Percentiles rank a stretch among this genome's conserved stretches.
Evolutionary conservation across 37 sponge, comb jelly and placozoan species (phyloP).

Genomic region (Bolinopsis microptera): DNA sequence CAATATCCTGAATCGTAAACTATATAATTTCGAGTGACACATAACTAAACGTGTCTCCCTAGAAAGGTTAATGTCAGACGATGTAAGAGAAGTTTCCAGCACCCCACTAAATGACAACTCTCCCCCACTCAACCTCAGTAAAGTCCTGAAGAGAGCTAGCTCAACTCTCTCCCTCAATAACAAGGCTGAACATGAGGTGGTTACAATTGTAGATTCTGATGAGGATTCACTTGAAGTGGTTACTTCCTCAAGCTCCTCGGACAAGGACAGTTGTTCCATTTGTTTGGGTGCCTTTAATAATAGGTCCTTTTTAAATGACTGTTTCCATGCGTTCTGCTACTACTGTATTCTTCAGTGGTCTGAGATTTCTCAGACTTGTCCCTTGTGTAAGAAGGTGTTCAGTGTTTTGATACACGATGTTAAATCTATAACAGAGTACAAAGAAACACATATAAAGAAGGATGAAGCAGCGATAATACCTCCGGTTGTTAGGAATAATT

Average conservation of each 20-base stretch:
- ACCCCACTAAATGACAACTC: neutral
- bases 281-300: slow-evolving; percentile 23
- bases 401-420: slow-evolving; percentile 78
- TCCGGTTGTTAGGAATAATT: neutral
- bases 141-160: neutral
- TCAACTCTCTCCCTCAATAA: neutral
- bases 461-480: slow-evolving; percentile 12
- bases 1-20: too few species aligned
- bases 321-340: slow-evolving; percentile 80
- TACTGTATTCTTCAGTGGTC: slow-evolving; percentile 83
- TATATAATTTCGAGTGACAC: too few species aligned
- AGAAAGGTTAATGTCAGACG: neutral
- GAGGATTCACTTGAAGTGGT: neutral
- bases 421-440: slow-evolving; percentile 70
- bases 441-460: slow-evolving; percentile 47
- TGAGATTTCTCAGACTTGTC: slow-evolving; percentile 77
- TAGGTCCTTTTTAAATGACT: slow-evolving; percentile 35
- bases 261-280: slow-evolving; percentile 62
- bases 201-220: neutral
- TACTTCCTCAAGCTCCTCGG: neutral
- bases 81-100: neutral
- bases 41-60: too few species aligned
- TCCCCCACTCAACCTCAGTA: neutral
- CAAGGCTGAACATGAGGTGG: neutral
- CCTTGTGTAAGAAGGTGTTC: slow-evolving; percentile 82